A percentile compares a stretch with the other conserved stretches of the same genome.
phyloP scores from a whole-genome alignment of 1,140 invertebrate species.

The Adelges cooleyi region DNA sequence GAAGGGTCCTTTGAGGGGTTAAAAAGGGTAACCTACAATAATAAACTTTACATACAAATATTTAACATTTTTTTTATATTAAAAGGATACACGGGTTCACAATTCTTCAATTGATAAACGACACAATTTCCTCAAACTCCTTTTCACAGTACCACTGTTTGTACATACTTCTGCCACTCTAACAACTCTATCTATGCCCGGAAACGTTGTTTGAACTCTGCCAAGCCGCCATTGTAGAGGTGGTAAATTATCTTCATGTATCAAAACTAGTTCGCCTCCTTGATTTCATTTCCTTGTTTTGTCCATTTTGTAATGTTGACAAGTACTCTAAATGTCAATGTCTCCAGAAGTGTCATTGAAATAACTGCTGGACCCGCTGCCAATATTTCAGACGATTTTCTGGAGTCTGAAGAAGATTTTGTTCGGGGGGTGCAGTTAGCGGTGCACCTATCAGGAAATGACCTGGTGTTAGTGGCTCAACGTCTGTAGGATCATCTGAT shows the following conservation, averaged over 20 bases:
- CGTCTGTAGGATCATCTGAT: too few species aligned
- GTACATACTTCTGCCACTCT: constrained; percentile 11
- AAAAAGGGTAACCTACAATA: too few species aligned
- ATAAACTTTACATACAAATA: too few species aligned
- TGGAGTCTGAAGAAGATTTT: too few species aligned
- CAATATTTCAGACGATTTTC: constrained; percentile 17
- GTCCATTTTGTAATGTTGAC: constrained; percentile 33
- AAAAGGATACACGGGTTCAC: too few species aligned
- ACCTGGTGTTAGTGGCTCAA: too few species aligned
- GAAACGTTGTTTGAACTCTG: constrained; percentile 31
- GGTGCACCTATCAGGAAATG: too few species aligned
- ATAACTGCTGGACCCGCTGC: constrained; percentile 31
- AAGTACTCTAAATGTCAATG: constrained; percentile 36
- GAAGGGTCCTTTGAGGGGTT: too few species aligned
- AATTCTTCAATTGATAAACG: too few species aligned
- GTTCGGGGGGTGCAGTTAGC: too few species aligned
- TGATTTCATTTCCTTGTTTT: neutral
- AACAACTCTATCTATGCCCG: constrained; percentile 32
- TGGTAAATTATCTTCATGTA: constrained; percentile 28
- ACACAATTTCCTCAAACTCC: neutral
- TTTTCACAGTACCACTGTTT: neutral
- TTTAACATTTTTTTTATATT: too few species aligned
- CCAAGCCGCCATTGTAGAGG: constrained; percentile 32
- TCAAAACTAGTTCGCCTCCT: constrained; percentile 31
- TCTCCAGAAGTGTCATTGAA: constrained; percentile 37